Conservation (phyloP, 2,797 vertebrate genomes). For the Brachymystax lenok region DNA sequence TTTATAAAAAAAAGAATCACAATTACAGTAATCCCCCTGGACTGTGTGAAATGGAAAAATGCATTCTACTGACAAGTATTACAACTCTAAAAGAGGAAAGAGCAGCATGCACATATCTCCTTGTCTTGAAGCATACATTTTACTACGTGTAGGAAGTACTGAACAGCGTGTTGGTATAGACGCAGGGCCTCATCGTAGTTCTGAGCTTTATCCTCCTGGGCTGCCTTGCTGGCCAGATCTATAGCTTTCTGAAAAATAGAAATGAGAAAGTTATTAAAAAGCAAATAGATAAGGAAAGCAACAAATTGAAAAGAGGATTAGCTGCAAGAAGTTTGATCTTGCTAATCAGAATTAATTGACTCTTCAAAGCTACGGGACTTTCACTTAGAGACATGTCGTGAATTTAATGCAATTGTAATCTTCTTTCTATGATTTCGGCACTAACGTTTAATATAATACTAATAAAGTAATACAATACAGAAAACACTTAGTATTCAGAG, state of each 20-base stretch:
- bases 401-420: too few species aligned
- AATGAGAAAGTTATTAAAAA: background rate
- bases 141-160: constrained; percentile 95
- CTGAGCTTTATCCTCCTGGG: constrained; percentile 95
- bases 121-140: constrained; percentile 84
- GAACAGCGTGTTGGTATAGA: constrained; percentile 91
- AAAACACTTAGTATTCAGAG: too few species aligned
- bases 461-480: too few species aligned
- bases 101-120: background rate
- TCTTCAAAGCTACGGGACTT: background rate
- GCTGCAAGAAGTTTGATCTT: background rate
- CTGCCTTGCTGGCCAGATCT: constrained; percentile 92
- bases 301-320: background rate
- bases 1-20: background rate
- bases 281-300: background rate
- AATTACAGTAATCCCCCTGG: background rate
- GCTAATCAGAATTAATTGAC: background rate
- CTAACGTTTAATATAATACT: too few species aligned
- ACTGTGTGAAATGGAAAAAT: background rate
- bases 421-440: too few species aligned
- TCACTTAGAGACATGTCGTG: too few species aligned
- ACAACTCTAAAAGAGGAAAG: background rate
- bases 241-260: constrained; percentile 89
- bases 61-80: background rate
- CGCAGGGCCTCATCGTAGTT: constrained; percentile 94